phyloP scores from a whole-genome alignment of 2,113 vertebrate genomes.

The Ornithorhynchus anatinus region DNA sequence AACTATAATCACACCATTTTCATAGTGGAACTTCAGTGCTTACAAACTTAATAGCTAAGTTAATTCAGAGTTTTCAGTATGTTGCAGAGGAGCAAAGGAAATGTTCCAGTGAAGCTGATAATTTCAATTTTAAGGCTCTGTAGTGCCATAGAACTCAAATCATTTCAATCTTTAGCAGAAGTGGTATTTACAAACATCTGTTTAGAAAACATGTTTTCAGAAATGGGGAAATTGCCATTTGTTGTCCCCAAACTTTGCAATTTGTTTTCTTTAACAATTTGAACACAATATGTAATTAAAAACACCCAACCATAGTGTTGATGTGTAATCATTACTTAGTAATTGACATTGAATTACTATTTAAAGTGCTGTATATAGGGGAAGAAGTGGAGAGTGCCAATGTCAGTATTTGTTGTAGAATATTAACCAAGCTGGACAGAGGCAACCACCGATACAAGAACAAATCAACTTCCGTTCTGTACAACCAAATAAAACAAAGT shows the following conservation, averaged over 20 bases:
- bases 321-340: no score
- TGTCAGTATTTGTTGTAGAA: no score
- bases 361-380: no score
- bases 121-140: background rate
- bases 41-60: background rate
- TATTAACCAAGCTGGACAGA: no score
- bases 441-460: no score
- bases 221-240: background rate
- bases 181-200: background rate
- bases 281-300: no score
- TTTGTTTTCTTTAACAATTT: background rate
- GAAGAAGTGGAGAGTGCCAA: no score
- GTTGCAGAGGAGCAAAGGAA: background rate
- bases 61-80: no score
- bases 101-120: background rate
- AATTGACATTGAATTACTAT: no score
- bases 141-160: background rate
- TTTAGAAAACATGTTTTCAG: background rate
- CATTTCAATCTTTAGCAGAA: background rate
- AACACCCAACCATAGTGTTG: no score
- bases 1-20: background rate
- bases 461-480: no score
- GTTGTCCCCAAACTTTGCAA: background rate
- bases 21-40: background rate
- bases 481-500: no score